Evolutionary conservation across 2,113 vertebrate species (phyloP).

Genomic region (Percina caprodes): DNA sequence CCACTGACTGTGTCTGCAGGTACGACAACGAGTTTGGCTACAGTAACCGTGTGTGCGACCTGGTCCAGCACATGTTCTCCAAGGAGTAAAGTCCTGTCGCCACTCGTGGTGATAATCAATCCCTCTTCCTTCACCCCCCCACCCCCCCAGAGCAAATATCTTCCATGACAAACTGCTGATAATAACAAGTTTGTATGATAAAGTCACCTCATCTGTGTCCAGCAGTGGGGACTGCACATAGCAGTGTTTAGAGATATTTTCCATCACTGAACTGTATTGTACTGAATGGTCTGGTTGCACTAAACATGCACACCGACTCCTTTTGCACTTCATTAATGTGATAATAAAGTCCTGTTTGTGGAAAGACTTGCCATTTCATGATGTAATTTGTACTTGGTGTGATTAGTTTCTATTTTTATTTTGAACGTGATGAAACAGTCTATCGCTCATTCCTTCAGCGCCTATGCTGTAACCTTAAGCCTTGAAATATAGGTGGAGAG

Average conservation of each 20-base stretch:
- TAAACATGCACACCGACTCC: constrained; percentile 17
- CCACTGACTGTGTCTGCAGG: constrained; percentile 74
- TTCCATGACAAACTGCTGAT: neutral
- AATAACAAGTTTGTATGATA: constrained; percentile 11
- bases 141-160: constrained; percentile 2
- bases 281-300: constrained; percentile 29
- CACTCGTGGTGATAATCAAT: neutral
- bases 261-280: constrained; percentile 9
- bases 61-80: constrained; percentile 89
- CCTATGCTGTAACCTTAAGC: neutral
- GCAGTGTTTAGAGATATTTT: constrained; percentile 5
- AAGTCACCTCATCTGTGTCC: neutral
- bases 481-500: neutral
- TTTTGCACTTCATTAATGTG: constrained; percentile 23
- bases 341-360: constrained; percentile 46
- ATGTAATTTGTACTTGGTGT: neutral
- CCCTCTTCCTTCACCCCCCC: neutral
- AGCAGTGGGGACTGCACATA: neutral
- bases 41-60: constrained; percentile 93
- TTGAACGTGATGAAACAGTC: neutral
- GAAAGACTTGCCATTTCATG: neutral
- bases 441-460: too few species aligned
- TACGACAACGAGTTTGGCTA: constrained; percentile 95
- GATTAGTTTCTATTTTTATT: neutral
- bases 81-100: constrained; percentile 84